phyloP scores from a whole-genome alignment of 2,113 vertebrate species.

The Onychostruthus taczanowskii region DNA sequence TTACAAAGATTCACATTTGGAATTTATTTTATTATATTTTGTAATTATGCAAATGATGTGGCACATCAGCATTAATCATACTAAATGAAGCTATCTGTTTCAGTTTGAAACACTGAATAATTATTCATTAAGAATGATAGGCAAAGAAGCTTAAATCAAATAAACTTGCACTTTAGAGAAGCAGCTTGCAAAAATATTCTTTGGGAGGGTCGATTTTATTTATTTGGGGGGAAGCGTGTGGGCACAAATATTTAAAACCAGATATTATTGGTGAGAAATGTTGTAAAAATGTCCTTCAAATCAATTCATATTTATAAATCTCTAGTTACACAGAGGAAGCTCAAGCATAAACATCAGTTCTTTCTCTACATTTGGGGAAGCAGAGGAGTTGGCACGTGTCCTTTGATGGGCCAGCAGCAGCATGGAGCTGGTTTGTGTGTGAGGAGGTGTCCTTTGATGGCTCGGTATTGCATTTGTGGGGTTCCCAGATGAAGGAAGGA shows the following conservation, averaged over 20 bases:
- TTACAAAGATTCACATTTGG: conserved; percentile 6
- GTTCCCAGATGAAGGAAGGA: too few relatives aligned
- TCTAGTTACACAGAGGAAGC: background rate
- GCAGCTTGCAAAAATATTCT: background rate
- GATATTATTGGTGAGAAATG: background rate
- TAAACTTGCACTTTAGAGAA: conserved; percentile 60
- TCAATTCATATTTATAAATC: background rate
- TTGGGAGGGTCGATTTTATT: background rate
- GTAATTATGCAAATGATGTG: conserved; percentile 69
- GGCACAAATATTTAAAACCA: conserved; percentile 22
- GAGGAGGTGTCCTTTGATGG: too few relatives aligned
- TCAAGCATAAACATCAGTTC: background rate
- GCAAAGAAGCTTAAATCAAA: conserved; percentile 62
- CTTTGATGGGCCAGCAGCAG: too few relatives aligned
- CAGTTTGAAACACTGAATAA: conserved; percentile 61
- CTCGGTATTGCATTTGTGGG: too few relatives aligned
- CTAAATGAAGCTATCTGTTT: conserved; percentile 57
- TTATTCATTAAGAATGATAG: conserved; percentile 66
- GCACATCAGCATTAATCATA: conserved; percentile 68
- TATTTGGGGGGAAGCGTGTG: background rate
- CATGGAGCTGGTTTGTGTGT: too few relatives aligned
- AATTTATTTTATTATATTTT: conserved; percentile 65
- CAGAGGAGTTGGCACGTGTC: background rate
- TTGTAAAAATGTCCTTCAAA: background rate
- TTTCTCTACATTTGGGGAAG: background rate